Conservation (phyloP, 2,113 vertebrate genomes). For the Phoenicopterus ruber region DNA sequence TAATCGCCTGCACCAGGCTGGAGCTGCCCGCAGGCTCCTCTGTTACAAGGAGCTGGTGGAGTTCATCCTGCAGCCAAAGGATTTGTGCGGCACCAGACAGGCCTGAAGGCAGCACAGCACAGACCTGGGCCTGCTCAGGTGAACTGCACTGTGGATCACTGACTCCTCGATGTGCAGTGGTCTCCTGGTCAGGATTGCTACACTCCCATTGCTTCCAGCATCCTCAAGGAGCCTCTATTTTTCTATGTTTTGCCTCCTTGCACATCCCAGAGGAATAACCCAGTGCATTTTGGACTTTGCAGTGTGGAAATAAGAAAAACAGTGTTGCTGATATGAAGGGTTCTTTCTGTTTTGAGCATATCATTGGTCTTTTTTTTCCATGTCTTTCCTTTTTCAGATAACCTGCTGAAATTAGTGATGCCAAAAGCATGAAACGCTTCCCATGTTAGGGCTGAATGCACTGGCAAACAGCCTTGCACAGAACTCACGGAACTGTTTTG, state of each 20-base stretch:
- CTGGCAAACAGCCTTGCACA: neutral
- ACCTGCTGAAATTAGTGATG: neutral
- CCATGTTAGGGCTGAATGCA: neutral
- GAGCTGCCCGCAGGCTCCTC: neutral
- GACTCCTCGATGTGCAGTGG: neutral
- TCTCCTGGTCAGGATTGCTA: neutral
- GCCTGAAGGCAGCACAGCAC: neutral
- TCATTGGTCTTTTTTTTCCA: neutral
- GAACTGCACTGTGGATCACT: neutral
- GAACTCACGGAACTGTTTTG: neutral
- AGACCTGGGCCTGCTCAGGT: neutral
- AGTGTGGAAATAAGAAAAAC: neutral
- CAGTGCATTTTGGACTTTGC: neutral
- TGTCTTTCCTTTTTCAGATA: neutral
- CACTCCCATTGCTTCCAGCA: fast-evolving
- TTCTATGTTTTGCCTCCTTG: neutral
- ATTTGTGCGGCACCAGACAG: neutral
- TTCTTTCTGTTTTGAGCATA: neutral
- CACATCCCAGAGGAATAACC: neutral
- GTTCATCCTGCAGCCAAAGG: neutral
- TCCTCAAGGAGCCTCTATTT: neutral
- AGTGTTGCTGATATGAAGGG: neutral
- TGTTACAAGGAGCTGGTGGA: neutral
- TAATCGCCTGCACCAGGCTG: fast-evolving
- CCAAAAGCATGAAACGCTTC: neutral